Conservation (phyloP, 2,888 invertebrate genomes). For the Theretra japonica region DNA sequence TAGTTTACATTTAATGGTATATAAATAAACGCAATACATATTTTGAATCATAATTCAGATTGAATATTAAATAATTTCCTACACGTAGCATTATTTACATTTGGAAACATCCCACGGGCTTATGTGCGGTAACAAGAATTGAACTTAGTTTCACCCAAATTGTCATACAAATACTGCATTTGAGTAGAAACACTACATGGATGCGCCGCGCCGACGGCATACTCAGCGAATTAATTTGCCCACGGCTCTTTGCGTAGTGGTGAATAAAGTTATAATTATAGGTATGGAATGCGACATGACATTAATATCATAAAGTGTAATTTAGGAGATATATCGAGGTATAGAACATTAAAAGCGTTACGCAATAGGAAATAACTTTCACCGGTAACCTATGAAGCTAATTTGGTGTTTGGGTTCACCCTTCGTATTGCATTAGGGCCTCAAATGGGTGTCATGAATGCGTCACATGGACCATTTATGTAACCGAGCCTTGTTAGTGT, state of each 20-base stretch:
- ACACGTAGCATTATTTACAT: not conserved
- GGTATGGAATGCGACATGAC: too few relatives aligned
- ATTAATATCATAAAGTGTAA: too few relatives aligned
- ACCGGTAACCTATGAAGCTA: not conserved
- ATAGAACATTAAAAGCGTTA: not conserved
- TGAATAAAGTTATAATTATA: not conserved
- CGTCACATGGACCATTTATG: slow-evolving; percentile 49
- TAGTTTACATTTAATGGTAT: too few relatives aligned
- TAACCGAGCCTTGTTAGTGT: slow-evolving; percentile 44
- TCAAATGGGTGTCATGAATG: slow-evolving; percentile 36
- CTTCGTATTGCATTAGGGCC: slow-evolving; percentile 38
- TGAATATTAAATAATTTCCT: not conserved
- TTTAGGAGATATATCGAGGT: too few relatives aligned
- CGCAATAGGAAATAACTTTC: not conserved
- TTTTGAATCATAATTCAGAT: too few relatives aligned
- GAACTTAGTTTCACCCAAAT: not conserved
- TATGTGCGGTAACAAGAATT: not conserved
- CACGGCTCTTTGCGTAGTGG: not conserved
- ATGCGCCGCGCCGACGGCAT: not conserved
- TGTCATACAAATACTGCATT: not conserved
- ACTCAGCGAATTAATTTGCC: not conserved
- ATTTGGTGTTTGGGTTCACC: slow-evolving; percentile 11
- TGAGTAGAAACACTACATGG: not conserved
- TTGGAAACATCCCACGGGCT: not conserved
- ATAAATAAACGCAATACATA: too few relatives aligned